Percentiles rank a stretch among this genome's conserved stretches.
Conservation (phyloP, 2,113 vertebrate species). For the Sisor rabdophorus region DNA sequence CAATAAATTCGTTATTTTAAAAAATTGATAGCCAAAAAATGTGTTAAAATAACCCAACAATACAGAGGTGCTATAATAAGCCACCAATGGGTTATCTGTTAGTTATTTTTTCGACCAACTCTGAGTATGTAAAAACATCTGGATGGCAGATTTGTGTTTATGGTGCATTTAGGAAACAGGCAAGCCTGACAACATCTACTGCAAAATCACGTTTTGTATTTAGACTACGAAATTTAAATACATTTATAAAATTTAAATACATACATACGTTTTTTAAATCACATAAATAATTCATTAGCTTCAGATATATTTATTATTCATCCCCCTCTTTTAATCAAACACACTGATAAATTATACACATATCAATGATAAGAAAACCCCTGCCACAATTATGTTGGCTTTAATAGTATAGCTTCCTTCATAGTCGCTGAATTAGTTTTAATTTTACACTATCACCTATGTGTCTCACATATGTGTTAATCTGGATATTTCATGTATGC, state of each 20-base stretch:
- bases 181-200: neutral
- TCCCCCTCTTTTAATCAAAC: neutral
- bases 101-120: too few species aligned
- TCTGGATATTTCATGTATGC: neutral
- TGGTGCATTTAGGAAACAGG: neutral
- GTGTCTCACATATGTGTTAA: neutral
- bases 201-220: slow-evolving; percentile 5
- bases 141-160: neutral
- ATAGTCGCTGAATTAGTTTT: too few species aligned
- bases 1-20: too few species aligned
- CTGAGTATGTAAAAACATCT: neutral
- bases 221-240: neutral
- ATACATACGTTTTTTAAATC: too few species aligned
- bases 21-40: too few species aligned
- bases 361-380: neutral
- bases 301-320: neutral
- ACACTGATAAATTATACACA: neutral
- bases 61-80: too few species aligned
- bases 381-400: neutral
- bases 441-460: neutral
- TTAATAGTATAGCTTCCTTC: too few species aligned
- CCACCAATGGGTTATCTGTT: too few species aligned
- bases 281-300: too few species aligned
- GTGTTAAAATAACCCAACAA: too few species aligned
- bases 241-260: too few species aligned